Base-by-base conservation (phyloP, 2,797 vertebrate species). In the Gadopsis bispinosus region DNA sequence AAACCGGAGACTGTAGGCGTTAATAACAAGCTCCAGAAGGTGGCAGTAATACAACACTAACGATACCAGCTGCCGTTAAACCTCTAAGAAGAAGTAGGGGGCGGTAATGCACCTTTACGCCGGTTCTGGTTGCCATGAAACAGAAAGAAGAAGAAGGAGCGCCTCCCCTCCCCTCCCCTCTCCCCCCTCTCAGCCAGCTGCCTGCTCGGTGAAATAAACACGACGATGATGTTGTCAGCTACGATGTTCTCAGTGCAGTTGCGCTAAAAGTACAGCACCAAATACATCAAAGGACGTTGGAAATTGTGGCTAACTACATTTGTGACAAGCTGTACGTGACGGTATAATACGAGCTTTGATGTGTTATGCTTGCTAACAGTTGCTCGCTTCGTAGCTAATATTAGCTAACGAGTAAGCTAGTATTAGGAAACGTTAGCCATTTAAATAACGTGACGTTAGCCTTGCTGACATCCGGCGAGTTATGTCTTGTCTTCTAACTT, bases 221-320 rank as follows among this genome's bases (percentile, higher is more conserved):
- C 79, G 89, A 85, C 89, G 89, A 78, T 89, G 87, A n/a, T n/a
- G n/a, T 82, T 88, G 83, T 79, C 73, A 74, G 51, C 60, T 56
- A 41, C 56, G 60, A 19, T 59, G 47, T 58, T 65, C 22, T 55
- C 43, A 1, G 41, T 55, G 67, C 64, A 61, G 53, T 45, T 51
- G 60, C 13, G 33, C 22, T 88, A 69, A 77, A 74, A 69, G 7
- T 48, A 43, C 56, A 26, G 0, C 56, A n/a, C n/a, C 16, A n/a
- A 35, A 43, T 8, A 59, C 71, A 65, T 9, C n/a, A n/a, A 22
- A 26, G 19, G 20, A 67, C 41, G 16, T 16, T 16, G 78, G 69
- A 76, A 61, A 59, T 58, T 39, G n/a, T 14, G 20, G 60, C 50
- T 26, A 20, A 59, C 10, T 29, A 45, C 20, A 26, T 35, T 31